Evolutionary conservation across 2,888 invertebrate genomes (phyloP).

Genomic region (Meiosimyza platycephala): DNA sequence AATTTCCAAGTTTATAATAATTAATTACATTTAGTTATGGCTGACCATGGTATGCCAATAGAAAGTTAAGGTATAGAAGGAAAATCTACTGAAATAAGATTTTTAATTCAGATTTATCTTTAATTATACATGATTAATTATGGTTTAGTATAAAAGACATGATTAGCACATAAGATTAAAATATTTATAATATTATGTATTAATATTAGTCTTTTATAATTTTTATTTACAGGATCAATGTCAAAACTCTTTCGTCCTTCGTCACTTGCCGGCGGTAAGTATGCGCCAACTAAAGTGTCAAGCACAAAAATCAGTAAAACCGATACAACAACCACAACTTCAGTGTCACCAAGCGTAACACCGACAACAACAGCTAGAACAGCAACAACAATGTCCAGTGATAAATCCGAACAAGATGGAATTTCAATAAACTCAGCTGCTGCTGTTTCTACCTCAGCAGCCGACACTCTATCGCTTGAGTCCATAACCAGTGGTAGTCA

Average conservation of each 20-base stretch:
- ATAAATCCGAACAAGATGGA: slow-evolving; percentile 32
- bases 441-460: slow-evolving; percentile 40
- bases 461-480: slow-evolving; percentile 62
- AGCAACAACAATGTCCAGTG: slow-evolving; percentile 33
- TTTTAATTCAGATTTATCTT: neutral
- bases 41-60: no score
- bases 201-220: slow-evolving; percentile 38
- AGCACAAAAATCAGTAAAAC: slow-evolving; percentile 49
- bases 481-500: slow-evolving; percentile 63
- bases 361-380: slow-evolving; percentile 32
- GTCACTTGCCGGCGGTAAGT: slow-evolving; percentile 42
- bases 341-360: slow-evolving; percentile 40
- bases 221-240: slow-evolving; percentile 62
- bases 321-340: slow-evolving; percentile 54
- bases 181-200: slow-evolving; percentile 24
- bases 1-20: no score
- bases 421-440: slow-evolving; percentile 23
- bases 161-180: neutral
- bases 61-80: no score
- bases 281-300: slow-evolving; percentile 49
- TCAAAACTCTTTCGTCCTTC: slow-evolving; percentile 66
- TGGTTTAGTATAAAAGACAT: no score
- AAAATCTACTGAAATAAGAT: no score
- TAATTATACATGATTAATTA: neutral
- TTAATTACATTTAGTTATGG: no score